Evolutionary conservation across 1,140 invertebrate species (phyloP).

Genomic region (Eubasilissa regina): DNA sequence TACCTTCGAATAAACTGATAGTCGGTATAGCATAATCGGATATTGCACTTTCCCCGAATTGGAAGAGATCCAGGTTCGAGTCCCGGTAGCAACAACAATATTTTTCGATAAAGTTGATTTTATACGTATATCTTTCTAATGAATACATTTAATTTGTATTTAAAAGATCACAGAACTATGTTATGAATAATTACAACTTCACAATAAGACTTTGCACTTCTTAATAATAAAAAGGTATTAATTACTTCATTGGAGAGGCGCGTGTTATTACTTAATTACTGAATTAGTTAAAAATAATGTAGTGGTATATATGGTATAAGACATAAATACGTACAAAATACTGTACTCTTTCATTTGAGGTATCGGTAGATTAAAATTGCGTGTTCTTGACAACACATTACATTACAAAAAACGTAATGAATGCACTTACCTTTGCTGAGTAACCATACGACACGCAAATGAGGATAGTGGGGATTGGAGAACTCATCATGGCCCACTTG

Average conservation of each 20-base stretch:
- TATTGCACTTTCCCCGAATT: no score
- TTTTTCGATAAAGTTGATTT: no score
- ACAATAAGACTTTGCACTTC: no score
- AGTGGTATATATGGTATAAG: not conserved
- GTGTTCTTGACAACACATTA: not conserved
- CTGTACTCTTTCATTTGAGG: not conserved
- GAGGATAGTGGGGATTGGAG: constrained; percentile 84
- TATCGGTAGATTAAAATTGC: not conserved
- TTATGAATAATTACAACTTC: no score
- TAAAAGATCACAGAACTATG: no score
- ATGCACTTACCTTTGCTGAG: constrained; percentile 79
- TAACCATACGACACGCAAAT: constrained; percentile 86
- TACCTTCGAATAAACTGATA: no score
- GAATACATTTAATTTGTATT: no score
- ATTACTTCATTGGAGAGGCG: not conserved
- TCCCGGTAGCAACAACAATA: no score
- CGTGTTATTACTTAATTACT: not conserved
- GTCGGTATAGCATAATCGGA: no score
- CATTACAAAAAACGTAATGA: not conserved
- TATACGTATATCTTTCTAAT: no score
- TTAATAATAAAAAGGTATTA: no score
- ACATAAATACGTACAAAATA: not conserved
- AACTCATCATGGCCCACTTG: constrained; percentile 88
- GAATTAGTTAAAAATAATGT: not conserved
- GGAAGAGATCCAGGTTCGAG: no score